Conservation (phyloP, 2,797 vertebrate genomes). For the Coregonus suidteri region DNA sequence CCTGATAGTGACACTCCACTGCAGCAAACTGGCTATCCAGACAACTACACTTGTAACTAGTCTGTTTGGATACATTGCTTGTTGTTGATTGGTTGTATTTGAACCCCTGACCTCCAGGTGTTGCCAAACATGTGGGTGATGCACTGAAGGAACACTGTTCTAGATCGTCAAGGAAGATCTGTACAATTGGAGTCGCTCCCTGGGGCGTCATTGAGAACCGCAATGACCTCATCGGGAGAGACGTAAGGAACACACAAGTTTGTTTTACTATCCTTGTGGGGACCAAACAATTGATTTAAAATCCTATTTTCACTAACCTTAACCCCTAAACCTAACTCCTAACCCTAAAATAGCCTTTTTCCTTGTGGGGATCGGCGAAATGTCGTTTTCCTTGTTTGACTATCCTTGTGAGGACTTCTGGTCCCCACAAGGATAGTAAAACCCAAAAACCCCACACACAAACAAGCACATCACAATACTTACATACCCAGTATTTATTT, state of each 20-base stretch:
- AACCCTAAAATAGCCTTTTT: too few species aligned
- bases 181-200: constrained; percentile 94
- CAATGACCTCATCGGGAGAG: constrained; percentile 96
- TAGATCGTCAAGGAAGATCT: constrained; percentile 96
- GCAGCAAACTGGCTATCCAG: not conserved
- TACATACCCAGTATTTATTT: too few species aligned
- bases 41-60: not conserved
- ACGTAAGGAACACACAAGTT: constrained; percentile 79
- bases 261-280: not conserved
- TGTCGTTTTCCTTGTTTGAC: too few species aligned
- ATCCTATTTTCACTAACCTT: too few species aligned
- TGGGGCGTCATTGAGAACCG: constrained; percentile 99
- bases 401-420: too few species aligned
- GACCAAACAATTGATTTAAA: too few species aligned
- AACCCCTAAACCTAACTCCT: too few species aligned
- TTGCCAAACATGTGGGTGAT: constrained; percentile 97
- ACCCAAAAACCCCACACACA: not conserved
- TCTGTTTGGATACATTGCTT: not conserved
- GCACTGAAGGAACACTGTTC: constrained; percentile 95
- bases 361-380: too few species aligned
- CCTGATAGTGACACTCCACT: not conserved
- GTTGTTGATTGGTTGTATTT: constrained; percentile 8
- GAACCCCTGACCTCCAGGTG: constrained; percentile 70
- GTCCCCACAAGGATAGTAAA: too few species aligned
- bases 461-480: not conserved